Base-by-base conservation (phyloP, 2,888 invertebrate species). In the Dorcus parallelipipedus region DNA sequence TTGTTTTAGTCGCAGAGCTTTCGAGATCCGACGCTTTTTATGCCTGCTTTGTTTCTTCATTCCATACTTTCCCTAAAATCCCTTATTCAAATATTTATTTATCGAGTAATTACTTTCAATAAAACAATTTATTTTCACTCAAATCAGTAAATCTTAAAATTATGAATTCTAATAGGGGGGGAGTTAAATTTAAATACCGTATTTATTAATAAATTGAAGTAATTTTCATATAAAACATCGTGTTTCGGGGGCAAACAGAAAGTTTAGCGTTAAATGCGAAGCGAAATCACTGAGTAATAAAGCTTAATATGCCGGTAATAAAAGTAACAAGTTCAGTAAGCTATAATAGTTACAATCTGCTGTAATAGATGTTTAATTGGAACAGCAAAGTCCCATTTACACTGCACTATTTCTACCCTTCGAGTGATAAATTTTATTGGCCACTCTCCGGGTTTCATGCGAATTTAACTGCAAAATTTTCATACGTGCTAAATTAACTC, bases 351-450 rank as follows among this genome's bases (percentile, higher is more conserved):
- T 61, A 52, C 58, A 59, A 52, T 61, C 56, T 54, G 59, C 54
- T 49, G 58, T 58, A 59, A 58, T 58, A 58, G 52, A 56, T 53
- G 51, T 61, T 58, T 56, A 58, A 61, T 61, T 61, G 56, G 61
- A 56, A 59, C 54, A 54, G 54, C 59, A 52, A 54, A 59, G 59
- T 59, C 38, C 53, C 61, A 61, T 59, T 61, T 58, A 59, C 52
- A 50, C 50, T 39, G 45, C 38, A 54, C 59, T 45, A 41, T 50
- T 53, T 50, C 40, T 52, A 55, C 58, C 61, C 61, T 51, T 45
- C 26, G 33, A 52, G 53, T 55, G 59, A 61, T 61, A 61, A 61
- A 61, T 51, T 61, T 61, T 59, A 61, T 61, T 54, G 51, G 53
- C 61, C 59, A 61, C 58, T 61, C 59, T 52, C 51, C 49, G 53